Base-by-base conservation (phyloP, 1,140 invertebrate genomes). In the Drosophila orosa region DNA sequence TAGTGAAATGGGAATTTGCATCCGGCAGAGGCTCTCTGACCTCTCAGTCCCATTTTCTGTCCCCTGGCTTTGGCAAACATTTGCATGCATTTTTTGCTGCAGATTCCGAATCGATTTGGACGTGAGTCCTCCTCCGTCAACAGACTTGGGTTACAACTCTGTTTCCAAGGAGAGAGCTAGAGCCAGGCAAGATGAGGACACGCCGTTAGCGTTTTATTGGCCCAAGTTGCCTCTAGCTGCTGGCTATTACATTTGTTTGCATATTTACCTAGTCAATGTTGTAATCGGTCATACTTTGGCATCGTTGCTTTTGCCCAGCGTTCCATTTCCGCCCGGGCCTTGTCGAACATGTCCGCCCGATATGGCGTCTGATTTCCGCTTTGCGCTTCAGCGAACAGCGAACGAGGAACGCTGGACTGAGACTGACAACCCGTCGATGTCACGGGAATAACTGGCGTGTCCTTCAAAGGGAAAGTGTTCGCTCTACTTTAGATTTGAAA, bases 321-420 rank as follows among this genome's bases (percentile, higher is more conserved):
- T 67, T 77, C 66, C 67, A 83, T 80, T 87, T 89, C 83, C 83
- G 75, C 72, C 50, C 72, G 17, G 59, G 60, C 50, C 63, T 54
- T 86, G 83, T 86, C 72, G 56, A 76, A 66, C 79, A 80, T 60
- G 72, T 83, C 79, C 83, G 80, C 44, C 54, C 62, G 76, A 87
- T 89, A 87, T 83, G 79, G 84, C 83, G 72, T 77, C 80, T 73
- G 83, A 87, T 87, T 89, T 87, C 83, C 83, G 84, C 42, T 77
- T 65, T 80, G 35, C 67, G 80, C 80, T 77, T 67, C 72, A 80
- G n/a, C 73, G 81, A 84, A 25, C 79, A 57, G 55, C 48, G 55
- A 58, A 61, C 63, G 40, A 40, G 25, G 52, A 55, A 61, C 29
- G 17, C 9, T 31, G 19, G 35, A 42, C 75, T 67, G 63, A 62